phyloP scores from a whole-genome alignment of 2,888 invertebrate species.

The Dysmachus trigonus region DNA sequence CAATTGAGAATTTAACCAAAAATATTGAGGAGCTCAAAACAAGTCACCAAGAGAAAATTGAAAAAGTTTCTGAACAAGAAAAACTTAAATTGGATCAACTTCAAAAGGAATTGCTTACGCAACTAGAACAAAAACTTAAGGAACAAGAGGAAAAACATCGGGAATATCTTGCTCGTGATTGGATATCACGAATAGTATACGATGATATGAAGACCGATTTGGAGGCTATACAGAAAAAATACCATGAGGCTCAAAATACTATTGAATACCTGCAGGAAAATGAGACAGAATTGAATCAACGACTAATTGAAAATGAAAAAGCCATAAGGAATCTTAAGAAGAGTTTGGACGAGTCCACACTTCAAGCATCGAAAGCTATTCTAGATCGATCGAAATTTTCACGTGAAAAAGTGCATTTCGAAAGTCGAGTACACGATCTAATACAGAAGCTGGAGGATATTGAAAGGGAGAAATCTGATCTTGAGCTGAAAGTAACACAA shows the following conservation, averaged over 20 bases:
- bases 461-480: constrained; percentile 58
- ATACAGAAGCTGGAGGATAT: constrained; percentile 52
- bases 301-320: constrained; percentile 63
- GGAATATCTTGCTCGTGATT: constrained; percentile 67
- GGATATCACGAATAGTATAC: constrained; percentile 68
- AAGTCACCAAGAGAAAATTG: constrained; percentile 55
- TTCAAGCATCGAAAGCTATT: constrained; percentile 78
- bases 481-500: constrained; percentile 57
- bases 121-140: constrained; percentile 53
- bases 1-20: constrained; percentile 56
- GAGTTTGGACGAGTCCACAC: constrained; percentile 75
- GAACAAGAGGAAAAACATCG: constrained; percentile 60
- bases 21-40: constrained; percentile 58
- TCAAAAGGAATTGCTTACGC: constrained; percentile 52
- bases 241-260: constrained; percentile 62
- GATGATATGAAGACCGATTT: constrained; percentile 66
- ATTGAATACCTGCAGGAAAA: constrained; percentile 62
- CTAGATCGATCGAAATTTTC: constrained; percentile 78
- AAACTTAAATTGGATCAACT: constrained; percentile 53
- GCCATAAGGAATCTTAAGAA: constrained; percentile 70
- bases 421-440: constrained; percentile 63
- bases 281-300: constrained; percentile 63
- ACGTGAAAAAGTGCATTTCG: constrained; percentile 74
- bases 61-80: constrained; percentile 56
- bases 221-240: constrained; percentile 64